Base-by-base conservation (phyloP, 1,140 invertebrate genomes). In the Drosophila oshimai region DNA sequence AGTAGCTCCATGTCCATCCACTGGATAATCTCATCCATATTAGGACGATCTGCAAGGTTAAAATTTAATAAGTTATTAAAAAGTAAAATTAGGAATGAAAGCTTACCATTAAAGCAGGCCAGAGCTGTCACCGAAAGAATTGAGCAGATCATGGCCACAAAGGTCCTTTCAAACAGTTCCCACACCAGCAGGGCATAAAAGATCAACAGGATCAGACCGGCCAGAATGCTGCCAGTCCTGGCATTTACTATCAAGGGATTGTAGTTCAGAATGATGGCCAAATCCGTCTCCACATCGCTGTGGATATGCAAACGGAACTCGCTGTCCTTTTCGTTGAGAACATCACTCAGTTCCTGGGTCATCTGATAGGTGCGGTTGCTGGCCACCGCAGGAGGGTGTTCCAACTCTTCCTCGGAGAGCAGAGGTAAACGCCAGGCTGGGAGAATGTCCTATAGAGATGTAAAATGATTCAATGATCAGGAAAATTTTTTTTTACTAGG, bases 1-100 rank as follows among this genome's bases (percentile, higher is more conserved):
- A 96, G 77, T 0, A 96, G 95, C 79, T 97, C 96, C 47, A 95
- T 92, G 67, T 96, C 95, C 50, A 97, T 93, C 96, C 96, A 97
- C 2, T 93, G 93, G 2, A 96, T 93, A 24, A 97, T 92, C 80
- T 95, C 94, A 6, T 91, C 90, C 89, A 95, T 93, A 34, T 93
- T 93, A 13, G 96, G 96, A 60, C 95, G 93, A 93, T 95, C 93
- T 72, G 5, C 0, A 9, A 20, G 4, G 7, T 1, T 0, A n/a
- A 9, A 5, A 12, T 3, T 4, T 0, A 4, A 7, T 4, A 10
- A 34, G 10, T 9, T 17, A 12, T 33, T 22, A 3, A 12, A 2
- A 0, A 22, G 0, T 0, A 7, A 1, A 3, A 9, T 0, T 6
- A 6, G 4, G 3, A 3, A n/a, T 3, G 4, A n/a, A 4, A 26